Conservation (phyloP, 2,113 vertebrate species). For the Tauraco erythrolophus region DNA sequence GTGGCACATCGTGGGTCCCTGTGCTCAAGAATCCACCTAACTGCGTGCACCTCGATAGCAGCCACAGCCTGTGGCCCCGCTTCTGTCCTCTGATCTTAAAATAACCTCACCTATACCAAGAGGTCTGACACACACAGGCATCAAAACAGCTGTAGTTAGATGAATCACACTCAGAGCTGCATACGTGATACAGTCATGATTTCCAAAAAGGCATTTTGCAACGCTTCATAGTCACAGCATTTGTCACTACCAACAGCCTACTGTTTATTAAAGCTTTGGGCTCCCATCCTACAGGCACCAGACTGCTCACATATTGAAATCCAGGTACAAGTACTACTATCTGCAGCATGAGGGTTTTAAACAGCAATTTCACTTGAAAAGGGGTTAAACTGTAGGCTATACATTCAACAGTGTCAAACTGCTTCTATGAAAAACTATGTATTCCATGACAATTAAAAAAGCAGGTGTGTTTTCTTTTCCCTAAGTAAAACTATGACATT, state of each 20-base stretch:
- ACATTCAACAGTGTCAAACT: background rate
- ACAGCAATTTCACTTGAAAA: background rate
- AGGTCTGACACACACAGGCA: background rate
- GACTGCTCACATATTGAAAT: background rate
- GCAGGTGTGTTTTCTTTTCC: background rate
- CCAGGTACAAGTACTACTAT: background rate
- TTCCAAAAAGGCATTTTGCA: slow-evolving; percentile 13
- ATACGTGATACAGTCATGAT: background rate
- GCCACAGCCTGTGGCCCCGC: background rate
- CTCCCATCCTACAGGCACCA: fast-evolving
- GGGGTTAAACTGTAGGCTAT: background rate
- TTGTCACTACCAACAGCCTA: background rate
- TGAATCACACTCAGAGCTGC: background rate
- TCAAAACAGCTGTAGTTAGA: background rate
- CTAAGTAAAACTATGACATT: background rate
- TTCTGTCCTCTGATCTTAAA: background rate
- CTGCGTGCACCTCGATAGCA: background rate
- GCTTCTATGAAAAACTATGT: background rate
- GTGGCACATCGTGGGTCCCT: background rate
- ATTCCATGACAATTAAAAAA: background rate
- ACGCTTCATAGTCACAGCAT: background rate
- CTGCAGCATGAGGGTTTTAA: background rate
- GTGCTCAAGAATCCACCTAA: background rate
- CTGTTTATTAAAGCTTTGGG: background rate
- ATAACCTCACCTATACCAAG: background rate